Conservation (phyloP, 1,140 invertebrate genomes). For the Scaptomyza montana region DNA sequence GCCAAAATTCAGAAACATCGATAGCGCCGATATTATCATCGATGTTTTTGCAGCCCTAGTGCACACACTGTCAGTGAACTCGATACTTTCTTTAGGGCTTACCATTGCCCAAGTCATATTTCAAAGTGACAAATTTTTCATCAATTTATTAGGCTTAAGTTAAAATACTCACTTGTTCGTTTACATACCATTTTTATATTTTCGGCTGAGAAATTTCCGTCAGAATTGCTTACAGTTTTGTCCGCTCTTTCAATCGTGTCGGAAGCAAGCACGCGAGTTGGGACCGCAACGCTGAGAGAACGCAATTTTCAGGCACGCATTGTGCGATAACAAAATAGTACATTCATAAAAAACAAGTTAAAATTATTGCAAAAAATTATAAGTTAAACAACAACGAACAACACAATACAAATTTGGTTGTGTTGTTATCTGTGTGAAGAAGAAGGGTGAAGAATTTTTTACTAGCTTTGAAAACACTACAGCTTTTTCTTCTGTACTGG, state of each 20-base stretch:
- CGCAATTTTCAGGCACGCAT: slow-evolving; percentile 43
- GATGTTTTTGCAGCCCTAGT: too few relatives aligned
- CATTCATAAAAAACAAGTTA: slow-evolving; percentile 16
- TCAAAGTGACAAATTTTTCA: slow-evolving; percentile 17
- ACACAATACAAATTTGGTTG: slow-evolving; percentile 10
- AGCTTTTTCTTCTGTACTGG: slow-evolving; percentile 14
- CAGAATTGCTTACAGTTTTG: slow-evolving; percentile 32
- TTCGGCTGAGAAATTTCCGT: slow-evolving; percentile 30
- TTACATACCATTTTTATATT: slow-evolving; percentile 1
- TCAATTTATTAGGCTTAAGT: slow-evolving; percentile 20
- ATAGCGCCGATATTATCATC: too few relatives aligned
- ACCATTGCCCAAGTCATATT: background rate
- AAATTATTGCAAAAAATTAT: slow-evolving; percentile 68
- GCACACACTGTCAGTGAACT: background rate
- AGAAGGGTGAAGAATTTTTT: too few relatives aligned
- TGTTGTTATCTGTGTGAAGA: background rate
- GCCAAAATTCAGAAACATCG: too few relatives aligned
- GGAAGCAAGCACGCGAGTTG: slow-evolving; percentile 16
- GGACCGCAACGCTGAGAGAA: slow-evolving; percentile 32
- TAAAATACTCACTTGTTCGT: background rate
- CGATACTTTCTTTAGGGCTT: background rate
- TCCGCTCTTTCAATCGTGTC: slow-evolving; percentile 43
- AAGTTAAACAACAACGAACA: slow-evolving; percentile 23
- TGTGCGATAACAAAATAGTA: slow-evolving; percentile 44
- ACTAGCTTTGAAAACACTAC: too few relatives aligned